Evolutionary conservation across 1,140 invertebrate genomes (phyloP), one percentile per base, ranked within the genome.

Genomic region (Cotesia vestalis): DNA sequence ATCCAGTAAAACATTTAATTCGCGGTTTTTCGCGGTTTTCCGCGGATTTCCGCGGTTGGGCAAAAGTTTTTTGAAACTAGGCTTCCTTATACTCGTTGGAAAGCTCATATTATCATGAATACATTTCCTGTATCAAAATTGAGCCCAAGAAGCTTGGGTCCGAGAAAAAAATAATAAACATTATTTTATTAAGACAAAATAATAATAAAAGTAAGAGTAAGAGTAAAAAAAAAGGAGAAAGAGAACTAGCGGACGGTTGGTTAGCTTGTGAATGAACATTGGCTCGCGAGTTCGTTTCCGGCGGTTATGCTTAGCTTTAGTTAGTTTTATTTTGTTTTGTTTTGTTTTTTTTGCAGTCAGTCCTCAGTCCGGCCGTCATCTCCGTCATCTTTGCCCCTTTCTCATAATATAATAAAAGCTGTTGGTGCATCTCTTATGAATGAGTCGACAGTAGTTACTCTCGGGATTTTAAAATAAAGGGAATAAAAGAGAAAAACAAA

Each of bases 201-300:
- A 27, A 27, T 27, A 46, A 11, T 46, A 46, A 46, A 5, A 46
- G 40, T 46, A 46, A 46, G 11, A 46, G 11, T 9, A 46, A 69
- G 14, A 69, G 63, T 60, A 79, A 14, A 71, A 78, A 76, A 68
- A 73, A 76, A 76, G 73, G 73, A 75, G 61, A 60, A 46, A 12
- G 11, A n/a, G 8, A 74, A 78, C 69, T 77, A 75, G 70, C 64
- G 72, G 70, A 61, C 62, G 74, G 27, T 27, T 55, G 64, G 35
- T 59, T 60, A 71, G 75, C 76, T 86, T 82, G 84, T 86, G 85
- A 87, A 87, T 86, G 85, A 87, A 86, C 81, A 81, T 85, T 84
- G 83, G 81, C 82, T 84, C 78, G 84, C 78, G 76, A 67, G 40
- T 77, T 79, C 81, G 78, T 85, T 87, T 87, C 85, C 85, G 85